Evolutionary conservation across 2,113 vertebrate species (phyloP).

Genomic region (Synodontis membranacea): DNA sequence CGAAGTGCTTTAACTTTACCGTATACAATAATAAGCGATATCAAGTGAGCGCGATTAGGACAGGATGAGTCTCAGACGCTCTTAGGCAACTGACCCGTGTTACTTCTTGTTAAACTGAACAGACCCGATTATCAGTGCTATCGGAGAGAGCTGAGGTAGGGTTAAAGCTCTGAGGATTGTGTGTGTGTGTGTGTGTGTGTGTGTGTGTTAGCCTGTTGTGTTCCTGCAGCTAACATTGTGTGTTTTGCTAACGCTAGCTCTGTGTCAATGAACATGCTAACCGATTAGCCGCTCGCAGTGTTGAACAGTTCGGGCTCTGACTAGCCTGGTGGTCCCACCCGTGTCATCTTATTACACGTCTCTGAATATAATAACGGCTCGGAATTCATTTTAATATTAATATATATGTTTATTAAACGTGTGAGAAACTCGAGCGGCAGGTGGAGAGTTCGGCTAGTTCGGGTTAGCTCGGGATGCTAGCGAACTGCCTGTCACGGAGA

Average conservation of each 20-base stretch:
- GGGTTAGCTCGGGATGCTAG: slow-evolving; percentile 12
- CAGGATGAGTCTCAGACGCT: slow-evolving; percentile 62
- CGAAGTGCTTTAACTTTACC: slow-evolving; percentile 75
- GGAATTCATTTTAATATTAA: background rate
- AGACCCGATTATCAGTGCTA: slow-evolving; percentile 27
- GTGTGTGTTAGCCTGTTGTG: slow-evolving; percentile 59
- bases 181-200: slow-evolving; percentile 56
- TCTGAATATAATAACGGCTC: background rate
- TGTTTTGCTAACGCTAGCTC: slow-evolving; percentile 40
- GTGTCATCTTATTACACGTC: background rate
- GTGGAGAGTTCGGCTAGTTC: slow-evolving; percentile 4
- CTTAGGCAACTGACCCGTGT: slow-evolving; percentile 21
- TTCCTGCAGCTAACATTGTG: slow-evolving; percentile 56
- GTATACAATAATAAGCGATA: slow-evolving; percentile 69
- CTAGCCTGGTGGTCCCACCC: too few species aligned
- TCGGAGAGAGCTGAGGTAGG: slow-evolving; percentile 39
- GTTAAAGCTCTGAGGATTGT: slow-evolving; percentile 53
- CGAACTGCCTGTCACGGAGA: background rate
- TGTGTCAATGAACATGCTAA: slow-evolving; percentile 45
- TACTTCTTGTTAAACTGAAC: slow-evolving; percentile 44
- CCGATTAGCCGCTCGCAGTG: slow-evolving; percentile 42
- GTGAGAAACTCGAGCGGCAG: background rate
- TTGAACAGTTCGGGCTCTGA: background rate
- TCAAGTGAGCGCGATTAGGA: slow-evolving; percentile 45
- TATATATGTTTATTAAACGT: background rate